phyloP scores from a whole-genome alignment of 2,888 invertebrate species.

The Conistra vaccinii region DNA sequence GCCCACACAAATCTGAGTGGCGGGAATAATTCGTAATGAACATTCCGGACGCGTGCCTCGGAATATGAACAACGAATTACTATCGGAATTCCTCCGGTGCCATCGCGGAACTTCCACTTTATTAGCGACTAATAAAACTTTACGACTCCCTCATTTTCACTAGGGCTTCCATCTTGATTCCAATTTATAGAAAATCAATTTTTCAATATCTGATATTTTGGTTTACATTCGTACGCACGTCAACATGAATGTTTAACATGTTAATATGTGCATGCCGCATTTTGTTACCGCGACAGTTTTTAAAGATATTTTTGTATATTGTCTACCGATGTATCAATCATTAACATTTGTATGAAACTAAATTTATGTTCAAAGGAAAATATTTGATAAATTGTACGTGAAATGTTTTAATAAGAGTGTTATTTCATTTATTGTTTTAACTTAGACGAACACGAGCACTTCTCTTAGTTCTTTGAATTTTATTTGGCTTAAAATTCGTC shows the following conservation, averaged over 20 bases:
- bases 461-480: conserved; percentile 26
- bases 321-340: neutral
- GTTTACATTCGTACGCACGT: conserved; percentile 21
- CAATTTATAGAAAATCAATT: conserved; percentile 62
- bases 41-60: conserved; percentile 74
- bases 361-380: neutral
- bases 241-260: conserved; percentile 12
- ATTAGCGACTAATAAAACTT: conserved; percentile 75
- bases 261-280: neutral
- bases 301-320: neutral
- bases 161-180: conserved; percentile 62
- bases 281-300: neutral
- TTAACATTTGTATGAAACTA: neutral
- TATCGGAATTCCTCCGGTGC: conserved; percentile 67
- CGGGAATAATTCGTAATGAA: conserved; percentile 69
- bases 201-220: conserved; percentile 61
- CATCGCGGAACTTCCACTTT: conserved; percentile 72
- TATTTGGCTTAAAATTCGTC: conserved; percentile 41
- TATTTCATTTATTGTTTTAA: conserved; percentile 5
- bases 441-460: conserved; percentile 6
- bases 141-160: conserved; percentile 69
- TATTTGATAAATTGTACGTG: neutral
- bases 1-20: conserved; percentile 72
- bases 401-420: neutral
- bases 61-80: conserved; percentile 81